Evolutionary conservation across 2,797 vertebrate species (phyloP).

Genomic region (Myotis planiceps): DNA sequence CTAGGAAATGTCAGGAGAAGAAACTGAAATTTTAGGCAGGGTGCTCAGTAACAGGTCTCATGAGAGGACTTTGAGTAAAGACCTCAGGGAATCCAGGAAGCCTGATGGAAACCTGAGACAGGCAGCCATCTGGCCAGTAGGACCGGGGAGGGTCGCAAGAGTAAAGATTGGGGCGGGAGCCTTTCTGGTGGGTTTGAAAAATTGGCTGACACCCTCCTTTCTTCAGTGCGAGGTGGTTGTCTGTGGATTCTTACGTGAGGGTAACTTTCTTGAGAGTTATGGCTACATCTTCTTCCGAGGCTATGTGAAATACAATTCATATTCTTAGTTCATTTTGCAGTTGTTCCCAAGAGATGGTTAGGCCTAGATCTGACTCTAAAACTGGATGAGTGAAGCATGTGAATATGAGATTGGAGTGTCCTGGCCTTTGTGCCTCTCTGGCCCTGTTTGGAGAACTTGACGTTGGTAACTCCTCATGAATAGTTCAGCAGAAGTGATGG

Average conservation of each 20-base stretch:
- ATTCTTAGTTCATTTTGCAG: not conserved
- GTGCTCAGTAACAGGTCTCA: not conserved
- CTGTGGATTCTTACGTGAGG: not conserved
- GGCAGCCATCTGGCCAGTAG: fast-evolving
- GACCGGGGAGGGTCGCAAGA: fast-evolving
- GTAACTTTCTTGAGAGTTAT: not conserved
- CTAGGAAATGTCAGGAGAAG: not conserved
- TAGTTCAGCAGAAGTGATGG: not conserved
- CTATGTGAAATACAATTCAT: not conserved
- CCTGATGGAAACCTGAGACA: fast-evolving
- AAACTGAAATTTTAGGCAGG: not conserved
- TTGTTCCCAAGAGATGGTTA: not conserved
- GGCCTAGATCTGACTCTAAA: not conserved
- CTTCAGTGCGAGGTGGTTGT: not conserved
- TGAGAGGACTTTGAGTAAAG: not conserved
- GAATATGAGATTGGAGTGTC: not conserved
- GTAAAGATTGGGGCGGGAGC: not conserved
- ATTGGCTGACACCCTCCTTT: not conserved
- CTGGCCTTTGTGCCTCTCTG: not conserved
- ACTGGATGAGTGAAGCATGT: not conserved
- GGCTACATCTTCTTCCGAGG: not conserved
- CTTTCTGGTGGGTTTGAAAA: not conserved
- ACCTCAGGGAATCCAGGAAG: not conserved
- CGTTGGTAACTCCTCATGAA: not conserved
- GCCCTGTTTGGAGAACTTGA: not conserved